A percentile compares a stretch with the other conserved stretches of the same genome.
Evolutionary conservation across 2,888 invertebrate genomes (phyloP).

Genomic region (Siphonodentalium dalli): DNA sequence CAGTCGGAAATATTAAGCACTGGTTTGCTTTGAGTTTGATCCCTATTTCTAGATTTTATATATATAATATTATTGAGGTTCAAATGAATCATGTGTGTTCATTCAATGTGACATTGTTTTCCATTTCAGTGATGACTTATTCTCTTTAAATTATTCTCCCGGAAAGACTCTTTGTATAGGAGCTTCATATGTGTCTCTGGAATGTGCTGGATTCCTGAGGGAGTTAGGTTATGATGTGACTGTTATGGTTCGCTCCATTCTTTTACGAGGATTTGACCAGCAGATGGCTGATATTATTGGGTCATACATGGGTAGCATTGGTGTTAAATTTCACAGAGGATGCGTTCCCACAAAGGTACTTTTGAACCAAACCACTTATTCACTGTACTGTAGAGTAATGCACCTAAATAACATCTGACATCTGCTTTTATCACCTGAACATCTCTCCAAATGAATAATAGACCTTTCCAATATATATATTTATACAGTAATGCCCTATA

Average conservation of each 20-base stretch:
- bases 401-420: too few relatives aligned
- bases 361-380: too few relatives aligned
- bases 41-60: too few relatives aligned
- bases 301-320: conserved; percentile 80
- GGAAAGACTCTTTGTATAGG: conserved; percentile 77
- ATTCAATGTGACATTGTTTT: too few relatives aligned
- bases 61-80: too few relatives aligned
- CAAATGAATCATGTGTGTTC: background rate
- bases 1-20: too few relatives aligned
- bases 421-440: too few relatives aligned
- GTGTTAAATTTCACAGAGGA: conserved; percentile 77
- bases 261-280: conserved; percentile 88
- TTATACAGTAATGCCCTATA: too few relatives aligned
- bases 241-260: conserved; percentile 85
- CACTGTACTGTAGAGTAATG: too few relatives aligned
- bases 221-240: conserved; percentile 86
- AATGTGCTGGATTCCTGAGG: conserved; percentile 91
- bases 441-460: too few relatives aligned
- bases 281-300: conserved; percentile 87
- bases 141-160: conserved; percentile 81
- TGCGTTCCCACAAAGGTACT: conserved; percentile 48
- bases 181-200: conserved; percentile 83
- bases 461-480: too few relatives aligned
- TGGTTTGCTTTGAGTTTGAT: too few relatives aligned
- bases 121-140: conserved; percentile 84